phyloP scores from a whole-genome alignment of 1,140 invertebrate species.

The Scaptomyza graminum region DNA sequence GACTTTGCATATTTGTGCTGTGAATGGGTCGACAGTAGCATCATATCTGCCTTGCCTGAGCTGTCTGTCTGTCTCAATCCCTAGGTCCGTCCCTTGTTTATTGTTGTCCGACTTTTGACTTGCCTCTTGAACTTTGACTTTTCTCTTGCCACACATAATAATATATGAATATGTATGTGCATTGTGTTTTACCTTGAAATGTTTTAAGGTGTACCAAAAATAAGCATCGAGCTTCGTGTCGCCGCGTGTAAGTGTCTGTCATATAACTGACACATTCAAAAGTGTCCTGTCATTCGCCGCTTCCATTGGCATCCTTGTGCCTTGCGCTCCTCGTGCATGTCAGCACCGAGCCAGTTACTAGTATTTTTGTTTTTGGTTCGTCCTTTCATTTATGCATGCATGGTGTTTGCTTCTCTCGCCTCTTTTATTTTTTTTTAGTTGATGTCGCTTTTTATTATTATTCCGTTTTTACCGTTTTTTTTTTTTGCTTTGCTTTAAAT shows the following conservation, averaged over 20 bases:
- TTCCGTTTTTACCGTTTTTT: constrained; percentile 48
- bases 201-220: constrained; percentile 47
- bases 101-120: constrained; percentile 59
- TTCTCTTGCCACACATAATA: not conserved
- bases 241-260: constrained; percentile 19
- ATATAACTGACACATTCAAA: constrained; percentile 71
- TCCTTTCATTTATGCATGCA: constrained; percentile 73
- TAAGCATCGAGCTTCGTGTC: constrained; percentile 21
- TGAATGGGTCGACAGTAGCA: constrained; percentile 43
- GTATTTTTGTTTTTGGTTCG: constrained; percentile 34
- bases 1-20: constrained; percentile 76
- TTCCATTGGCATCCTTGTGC: constrained; percentile 19
- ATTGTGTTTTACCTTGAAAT: constrained; percentile 66
- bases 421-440: constrained; percentile 29
- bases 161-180: not conserved
- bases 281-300: constrained; percentile 64
- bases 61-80: constrained; percentile 23
- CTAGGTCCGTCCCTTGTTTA: constrained; percentile 38
- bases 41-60: no score
- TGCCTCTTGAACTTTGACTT: constrained; percentile 67
- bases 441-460: constrained; percentile 52
- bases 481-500: constrained; percentile 58
- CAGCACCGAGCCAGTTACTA: constrained; percentile 36
- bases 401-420: constrained; percentile 46
- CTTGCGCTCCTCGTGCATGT: constrained; percentile 19